phyloP scores from a whole-genome alignment of 2,888 invertebrate genomes.

The Trichopoda pennipes region DNA sequence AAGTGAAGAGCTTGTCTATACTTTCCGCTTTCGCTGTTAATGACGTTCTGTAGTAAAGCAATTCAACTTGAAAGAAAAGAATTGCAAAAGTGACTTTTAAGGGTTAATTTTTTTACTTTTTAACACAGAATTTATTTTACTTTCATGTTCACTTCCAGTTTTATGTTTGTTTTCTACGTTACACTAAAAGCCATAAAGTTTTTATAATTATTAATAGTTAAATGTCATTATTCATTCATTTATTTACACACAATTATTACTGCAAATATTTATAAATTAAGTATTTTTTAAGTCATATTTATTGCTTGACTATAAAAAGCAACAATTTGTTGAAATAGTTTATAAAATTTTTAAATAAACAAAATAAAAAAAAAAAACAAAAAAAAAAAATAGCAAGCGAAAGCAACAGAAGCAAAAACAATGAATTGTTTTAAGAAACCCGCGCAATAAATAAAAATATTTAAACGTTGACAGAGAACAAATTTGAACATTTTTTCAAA shows the following conservation, averaged over 20 bases:
- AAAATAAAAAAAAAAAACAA: not conserved
- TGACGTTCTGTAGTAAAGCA: no score
- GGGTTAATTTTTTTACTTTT: no score
- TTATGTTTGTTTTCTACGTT: not conserved
- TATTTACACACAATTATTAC: not conserved
- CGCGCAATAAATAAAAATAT: not conserved
- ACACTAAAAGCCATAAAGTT: not conserved
- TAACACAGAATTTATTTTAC: not conserved
- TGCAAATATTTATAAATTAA: not conserved
- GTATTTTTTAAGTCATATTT: not conserved
- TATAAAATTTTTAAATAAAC: not conserved
- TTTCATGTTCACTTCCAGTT: not conserved
- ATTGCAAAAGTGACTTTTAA: no score
- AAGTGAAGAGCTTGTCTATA: no score
- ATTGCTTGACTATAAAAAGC: not conserved
- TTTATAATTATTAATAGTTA: not conserved
- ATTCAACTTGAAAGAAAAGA: no score
- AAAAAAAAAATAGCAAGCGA: no score
- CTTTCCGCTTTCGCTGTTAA: no score
- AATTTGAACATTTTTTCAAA: not conserved
- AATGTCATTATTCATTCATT: not conserved
- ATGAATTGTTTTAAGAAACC: not conserved
- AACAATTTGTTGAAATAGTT: not conserved
- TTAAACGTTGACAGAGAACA: no score
- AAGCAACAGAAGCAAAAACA: no score